These are phyloP conservation scores for Drosophila nr. perissopoda DNA, from an alignment of 2,888 invertebrate genomes.

Conservation along the genomic window DNA sequence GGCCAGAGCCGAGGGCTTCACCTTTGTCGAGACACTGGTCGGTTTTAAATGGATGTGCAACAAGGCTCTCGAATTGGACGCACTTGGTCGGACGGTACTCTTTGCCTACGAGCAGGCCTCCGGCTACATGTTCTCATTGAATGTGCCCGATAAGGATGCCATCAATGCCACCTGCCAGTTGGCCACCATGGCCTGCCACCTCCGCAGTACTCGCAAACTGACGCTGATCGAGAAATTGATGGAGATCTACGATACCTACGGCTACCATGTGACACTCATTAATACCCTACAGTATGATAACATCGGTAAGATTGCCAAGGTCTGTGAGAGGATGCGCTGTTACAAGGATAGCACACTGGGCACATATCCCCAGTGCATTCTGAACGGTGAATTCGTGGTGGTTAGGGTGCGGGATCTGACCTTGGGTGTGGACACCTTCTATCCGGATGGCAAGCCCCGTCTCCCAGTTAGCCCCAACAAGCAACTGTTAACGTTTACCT, in stretches of 20 bases:
- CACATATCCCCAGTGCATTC: slow-evolving; percentile 90
- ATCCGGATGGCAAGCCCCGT: slow-evolving; percentile 89
- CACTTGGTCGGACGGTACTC: slow-evolving; percentile 91
- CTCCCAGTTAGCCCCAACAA: slow-evolving; percentile 88
- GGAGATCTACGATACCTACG: slow-evolving; percentile 93
- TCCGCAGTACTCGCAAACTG: slow-evolving; percentile 87
- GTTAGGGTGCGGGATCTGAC: slow-evolving; percentile 93
- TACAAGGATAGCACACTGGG: slow-evolving; percentile 84
- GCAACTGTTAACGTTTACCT: slow-evolving; percentile 97
- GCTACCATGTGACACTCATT: slow-evolving; percentile 92
- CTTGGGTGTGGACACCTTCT: slow-evolving; percentile 90
- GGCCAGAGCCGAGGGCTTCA: slow-evolving; percentile 91
- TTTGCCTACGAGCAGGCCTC: slow-evolving; percentile 99
- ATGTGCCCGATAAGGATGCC: slow-evolving; percentile 98
- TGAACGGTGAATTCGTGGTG: slow-evolving; percentile 88
- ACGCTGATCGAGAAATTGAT: slow-evolving; percentile 88
- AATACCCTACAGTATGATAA: slow-evolving; percentile 95
- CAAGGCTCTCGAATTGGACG: slow-evolving; percentile 89
- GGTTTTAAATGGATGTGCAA: slow-evolving; percentile 99
- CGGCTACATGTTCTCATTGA: slow-evolving; percentile 96
- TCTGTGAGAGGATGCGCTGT: slow-evolving; percentile 93
- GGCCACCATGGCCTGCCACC: slow-evolving; percentile 90
- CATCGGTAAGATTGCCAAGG: slow-evolving; percentile 87
- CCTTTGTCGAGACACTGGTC: slow-evolving; percentile 94
- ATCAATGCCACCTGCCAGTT: slow-evolving; percentile 93